phyloP scores from a whole-genome alignment of 2,888 invertebrate species.

The Spialia ferax region DNA sequence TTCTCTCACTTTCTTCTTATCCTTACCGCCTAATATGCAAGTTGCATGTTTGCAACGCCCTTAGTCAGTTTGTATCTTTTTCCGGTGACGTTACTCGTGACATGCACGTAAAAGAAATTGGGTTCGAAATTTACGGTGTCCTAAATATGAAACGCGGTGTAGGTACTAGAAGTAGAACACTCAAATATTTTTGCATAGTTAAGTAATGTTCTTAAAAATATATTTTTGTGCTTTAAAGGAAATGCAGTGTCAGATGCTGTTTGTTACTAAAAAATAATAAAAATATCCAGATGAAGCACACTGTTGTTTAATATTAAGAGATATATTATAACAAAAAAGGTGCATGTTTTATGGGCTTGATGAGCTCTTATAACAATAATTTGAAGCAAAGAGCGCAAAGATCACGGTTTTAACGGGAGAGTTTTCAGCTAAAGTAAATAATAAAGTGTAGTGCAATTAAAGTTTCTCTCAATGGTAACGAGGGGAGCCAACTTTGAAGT shows the following conservation, averaged over 20 bases:
- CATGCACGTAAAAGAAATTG: slow-evolving; percentile 27
- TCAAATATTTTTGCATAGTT: no score
- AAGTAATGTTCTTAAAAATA: no score
- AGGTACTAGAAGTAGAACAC: no score
- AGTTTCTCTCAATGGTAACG: slow-evolving; percentile 33
- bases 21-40: slow-evolving; percentile 39
- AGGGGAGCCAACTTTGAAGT: slow-evolving; percentile 32
- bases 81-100: slow-evolving; percentile 11
- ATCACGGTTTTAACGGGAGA: slow-evolving; percentile 26
- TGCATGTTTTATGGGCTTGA: background rate
- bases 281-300: no score
- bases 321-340: background rate
- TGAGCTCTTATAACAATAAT: slow-evolving; percentile 6
- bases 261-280: no score
- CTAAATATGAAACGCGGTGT: slow-evolving; percentile 2
- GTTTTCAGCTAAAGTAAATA: slow-evolving; percentile 34
- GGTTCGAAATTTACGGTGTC: background rate
- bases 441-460: slow-evolving; percentile 38
- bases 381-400: slow-evolving; percentile 9
- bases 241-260: no score
- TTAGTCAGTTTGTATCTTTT: slow-evolving; percentile 19
- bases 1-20: slow-evolving; percentile 49
- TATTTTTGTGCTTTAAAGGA: no score
- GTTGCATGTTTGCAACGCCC: slow-evolving; percentile 27
- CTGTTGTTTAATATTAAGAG: no score